Evolutionary conservation across 2,797 vertebrate genomes (phyloP).

Genomic region (Alosa sapidissima): DNA sequence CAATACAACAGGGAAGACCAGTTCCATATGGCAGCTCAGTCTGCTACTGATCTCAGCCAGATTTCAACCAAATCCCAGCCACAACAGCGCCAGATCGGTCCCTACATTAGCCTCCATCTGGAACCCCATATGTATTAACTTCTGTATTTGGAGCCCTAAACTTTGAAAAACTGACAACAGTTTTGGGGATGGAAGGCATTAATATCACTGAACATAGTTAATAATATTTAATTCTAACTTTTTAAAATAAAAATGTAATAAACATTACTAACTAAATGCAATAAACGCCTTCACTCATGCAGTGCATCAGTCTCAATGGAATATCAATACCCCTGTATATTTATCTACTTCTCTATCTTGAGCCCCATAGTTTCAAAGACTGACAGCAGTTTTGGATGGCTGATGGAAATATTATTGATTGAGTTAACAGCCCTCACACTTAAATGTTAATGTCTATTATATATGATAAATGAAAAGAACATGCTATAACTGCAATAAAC

Average conservation of each 20-base stretch:
- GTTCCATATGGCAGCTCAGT: conserved; percentile 19
- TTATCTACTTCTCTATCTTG: background rate
- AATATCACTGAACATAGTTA: background rate
- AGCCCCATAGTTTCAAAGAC: background rate
- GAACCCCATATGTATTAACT: background rate
- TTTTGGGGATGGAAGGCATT: too few species aligned
- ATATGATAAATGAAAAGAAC: background rate
- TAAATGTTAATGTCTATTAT: background rate
- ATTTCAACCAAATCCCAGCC: background rate
- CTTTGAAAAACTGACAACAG: too few species aligned
- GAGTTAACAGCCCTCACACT: background rate
- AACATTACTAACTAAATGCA: too few species aligned
- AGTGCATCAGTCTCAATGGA: too few species aligned
- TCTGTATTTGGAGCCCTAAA: too few species aligned
- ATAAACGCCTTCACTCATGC: too few species aligned
- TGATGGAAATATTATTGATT: background rate
- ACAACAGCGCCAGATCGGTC: background rate
- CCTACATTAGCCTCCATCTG: background rate
- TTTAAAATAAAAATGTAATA: too few species aligned
- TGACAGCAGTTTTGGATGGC: too few species aligned
- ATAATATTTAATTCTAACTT: background rate
- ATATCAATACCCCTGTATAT: too few species aligned
- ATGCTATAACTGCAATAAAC: background rate
- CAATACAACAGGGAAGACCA: conserved; percentile 38
- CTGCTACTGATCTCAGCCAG: background rate